phyloP scores from a whole-genome alignment of 2,113 vertebrate species.

The Psittacara wagleri region DNA sequence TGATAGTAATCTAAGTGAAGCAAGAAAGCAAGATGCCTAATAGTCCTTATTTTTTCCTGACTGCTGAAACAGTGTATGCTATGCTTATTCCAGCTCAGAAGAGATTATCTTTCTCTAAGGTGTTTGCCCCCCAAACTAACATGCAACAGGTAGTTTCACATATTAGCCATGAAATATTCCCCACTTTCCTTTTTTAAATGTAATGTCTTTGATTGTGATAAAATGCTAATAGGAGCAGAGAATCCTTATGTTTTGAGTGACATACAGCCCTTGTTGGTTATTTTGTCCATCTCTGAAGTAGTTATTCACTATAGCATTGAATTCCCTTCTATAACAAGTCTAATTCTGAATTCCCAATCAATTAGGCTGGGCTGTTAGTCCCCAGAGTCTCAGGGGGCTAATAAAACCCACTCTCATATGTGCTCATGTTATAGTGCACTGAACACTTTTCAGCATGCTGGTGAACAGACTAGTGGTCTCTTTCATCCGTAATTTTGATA shows the following conservation, averaged over 20 bases:
- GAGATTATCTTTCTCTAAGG: not conserved
- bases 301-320: not conserved
- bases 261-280: not conserved
- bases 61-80: not conserved
- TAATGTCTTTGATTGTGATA: not conserved
- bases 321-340: not conserved
- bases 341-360: not conserved
- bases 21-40: not conserved
- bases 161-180: not conserved
- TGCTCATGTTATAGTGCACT: not conserved
- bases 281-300: not conserved
- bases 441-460: not conserved
- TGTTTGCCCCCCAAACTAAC: not conserved
- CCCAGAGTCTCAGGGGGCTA: not conserved
- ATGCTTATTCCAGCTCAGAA: not conserved
- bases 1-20: not conserved
- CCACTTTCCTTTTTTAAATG: not conserved
- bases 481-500: slow-evolving; percentile 26
- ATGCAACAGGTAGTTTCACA: not conserved
- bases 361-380: not conserved
- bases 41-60: not conserved
- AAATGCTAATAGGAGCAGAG: not conserved
- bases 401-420: not conserved
- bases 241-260: not conserved
- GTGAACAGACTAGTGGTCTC: not conserved